Evolutionary conservation across 2,797 vertebrate species (phyloP).

Genomic region (Tapera naevia): DNA sequence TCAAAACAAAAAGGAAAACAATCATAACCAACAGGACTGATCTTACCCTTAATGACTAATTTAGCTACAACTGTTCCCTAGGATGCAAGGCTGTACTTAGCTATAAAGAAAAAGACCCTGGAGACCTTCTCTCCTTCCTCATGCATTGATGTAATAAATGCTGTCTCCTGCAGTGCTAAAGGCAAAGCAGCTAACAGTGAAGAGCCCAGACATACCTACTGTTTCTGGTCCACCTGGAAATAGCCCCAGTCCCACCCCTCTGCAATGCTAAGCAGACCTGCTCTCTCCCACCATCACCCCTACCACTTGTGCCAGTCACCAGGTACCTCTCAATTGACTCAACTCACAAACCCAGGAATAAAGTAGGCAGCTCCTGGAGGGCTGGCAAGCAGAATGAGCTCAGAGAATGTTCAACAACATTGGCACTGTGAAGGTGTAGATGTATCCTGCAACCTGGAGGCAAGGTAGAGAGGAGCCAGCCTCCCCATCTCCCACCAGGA

Average conservation of each 20-base stretch:
- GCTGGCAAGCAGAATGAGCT: not conserved
- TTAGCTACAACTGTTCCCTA: not conserved
- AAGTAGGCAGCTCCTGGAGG: not conserved
- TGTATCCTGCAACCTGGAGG: not conserved
- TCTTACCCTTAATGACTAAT: not conserved
- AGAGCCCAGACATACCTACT: not conserved
- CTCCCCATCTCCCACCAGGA: not conserved
- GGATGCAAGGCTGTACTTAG: not conserved
- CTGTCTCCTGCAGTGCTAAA: not conserved
- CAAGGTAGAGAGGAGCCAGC: not conserved
- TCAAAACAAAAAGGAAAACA: not conserved
- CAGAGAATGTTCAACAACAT: not conserved
- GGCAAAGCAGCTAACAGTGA: not conserved
- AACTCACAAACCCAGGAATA: not conserved
- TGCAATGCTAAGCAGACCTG: not conserved
- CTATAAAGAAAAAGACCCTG: not conserved
- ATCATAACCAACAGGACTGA: not conserved
- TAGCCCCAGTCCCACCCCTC: not conserved
- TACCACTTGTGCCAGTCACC: not conserved
- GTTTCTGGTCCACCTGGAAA: not conserved
- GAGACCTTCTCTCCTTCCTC: not conserved
- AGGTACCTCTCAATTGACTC: not conserved
- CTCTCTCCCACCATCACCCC: too few relatives aligned
- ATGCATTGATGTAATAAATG: accelerated
- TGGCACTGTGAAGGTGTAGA: not conserved